Evolutionary conservation across 1,140 invertebrate species (phyloP).

Genomic region (Tenebrio molitor): DNA sequence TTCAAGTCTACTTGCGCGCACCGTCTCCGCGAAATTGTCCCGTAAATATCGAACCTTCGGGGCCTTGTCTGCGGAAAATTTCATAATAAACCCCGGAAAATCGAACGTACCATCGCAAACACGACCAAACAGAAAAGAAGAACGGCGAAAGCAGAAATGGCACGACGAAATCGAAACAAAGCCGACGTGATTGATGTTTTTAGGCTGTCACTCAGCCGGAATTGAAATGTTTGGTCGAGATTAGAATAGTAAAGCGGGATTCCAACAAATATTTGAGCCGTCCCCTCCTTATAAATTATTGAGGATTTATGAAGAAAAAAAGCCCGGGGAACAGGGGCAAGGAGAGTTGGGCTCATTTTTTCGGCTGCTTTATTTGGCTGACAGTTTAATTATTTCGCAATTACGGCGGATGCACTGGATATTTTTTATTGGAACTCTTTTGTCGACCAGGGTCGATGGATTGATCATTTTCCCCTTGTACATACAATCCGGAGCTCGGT

Average conservation of each 20-base stretch:
- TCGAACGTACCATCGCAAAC: background rate
- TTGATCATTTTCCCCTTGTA: conserved; percentile 29
- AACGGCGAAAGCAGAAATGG: conserved; percentile 7
- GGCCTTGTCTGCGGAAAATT: too few relatives aligned
- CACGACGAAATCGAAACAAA: conserved; percentile 32
- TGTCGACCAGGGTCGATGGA: conserved; percentile 6
- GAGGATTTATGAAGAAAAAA: conserved; percentile 16
- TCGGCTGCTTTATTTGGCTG: conserved; percentile 22
- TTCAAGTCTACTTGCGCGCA: conserved; percentile 1
- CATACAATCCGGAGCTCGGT: conserved; percentile 7
- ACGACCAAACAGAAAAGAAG: background rate
- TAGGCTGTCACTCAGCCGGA: conserved; percentile 32
- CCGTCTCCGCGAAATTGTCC: background rate
- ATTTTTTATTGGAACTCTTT: conserved; percentile 23
- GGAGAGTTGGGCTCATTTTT: conserved; percentile 1
- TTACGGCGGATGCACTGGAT: background rate
- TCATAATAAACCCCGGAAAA: background rate
- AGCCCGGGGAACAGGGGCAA: background rate
- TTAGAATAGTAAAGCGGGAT: conserved; percentile 35
- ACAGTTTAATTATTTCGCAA: conserved; percentile 38
- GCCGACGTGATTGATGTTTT: conserved; percentile 43
- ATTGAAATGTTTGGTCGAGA: conserved; percentile 44
- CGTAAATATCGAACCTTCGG: conserved; percentile 3
- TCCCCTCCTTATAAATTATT: conserved; percentile 26
- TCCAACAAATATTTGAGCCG: conserved; percentile 23